Evolutionary conservation across 2,113 vertebrate genomes (phyloP), one percentile per base, ranked within the genome.

Genomic region (Eurypyga helias): DNA sequence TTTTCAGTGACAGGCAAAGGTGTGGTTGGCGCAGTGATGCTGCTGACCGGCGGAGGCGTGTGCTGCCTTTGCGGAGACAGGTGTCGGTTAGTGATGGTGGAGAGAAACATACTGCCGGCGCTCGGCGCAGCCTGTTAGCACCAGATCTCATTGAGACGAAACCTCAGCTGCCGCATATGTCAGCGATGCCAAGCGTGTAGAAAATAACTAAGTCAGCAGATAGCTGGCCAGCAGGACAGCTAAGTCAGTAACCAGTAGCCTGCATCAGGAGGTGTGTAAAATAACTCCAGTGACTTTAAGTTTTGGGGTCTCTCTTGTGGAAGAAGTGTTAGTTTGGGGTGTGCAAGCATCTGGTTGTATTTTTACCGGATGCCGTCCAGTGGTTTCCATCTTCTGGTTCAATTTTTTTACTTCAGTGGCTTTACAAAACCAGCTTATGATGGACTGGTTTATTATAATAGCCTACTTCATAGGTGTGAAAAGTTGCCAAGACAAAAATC

Each of bases 381-480:
- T 73, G 17, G 5, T 43, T 82, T 83, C 28, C 20, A 17, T 61
- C 33, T 83, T 78, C 51, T 89, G 18, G 21, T 75, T 89, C 1
- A 4, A 2, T 52, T 46, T 51, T 46, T 71, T 45, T 17, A 26
- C 61, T 58, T 16, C 43, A 90, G 23, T 57, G 9, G 6, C 25
- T 76, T 38, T 48, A 48, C 43, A 52, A 82, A 33, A 45, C 34
- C 83, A 46, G 5, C 34, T 86, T 43, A 2, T n/a, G 52, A 31
- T 83, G 17, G 45, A 33, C 43, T 83, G 20, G 17, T 75, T 76
- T 88, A 14, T 83, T 58, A 2, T 67, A 84, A 31, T 46, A 60
- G 33, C 28, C n/a, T 51, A 31, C 17, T 76, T 84, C 41, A 61
- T 46, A 43, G 0, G 0, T 7, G 7, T 61, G 34, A 70, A 17